Percentiles rank a stretch among this genome's conserved stretches.
phyloP scores from a whole-genome alignment of 2,888 invertebrate species.

The Stenodera caucasica region DNA sequence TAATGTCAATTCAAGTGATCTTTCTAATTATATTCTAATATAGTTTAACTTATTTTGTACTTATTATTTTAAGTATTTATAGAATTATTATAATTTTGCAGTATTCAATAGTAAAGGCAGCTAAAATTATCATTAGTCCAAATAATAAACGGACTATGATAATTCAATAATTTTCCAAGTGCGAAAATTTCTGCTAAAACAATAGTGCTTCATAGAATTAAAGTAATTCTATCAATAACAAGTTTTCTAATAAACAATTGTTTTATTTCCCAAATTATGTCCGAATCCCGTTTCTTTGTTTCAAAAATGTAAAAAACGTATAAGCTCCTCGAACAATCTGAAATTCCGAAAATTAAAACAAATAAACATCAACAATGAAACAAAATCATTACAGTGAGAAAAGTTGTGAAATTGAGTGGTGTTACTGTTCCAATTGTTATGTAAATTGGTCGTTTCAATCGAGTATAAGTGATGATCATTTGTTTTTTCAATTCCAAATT shows the following conservation, averaged over 20 bases:
- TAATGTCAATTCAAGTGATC: conserved; percentile 22
- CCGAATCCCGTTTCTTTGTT: conserved; percentile 18
- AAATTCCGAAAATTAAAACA: not conserved
- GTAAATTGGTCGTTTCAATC: conserved; percentile 33
- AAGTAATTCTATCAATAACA: not conserved
- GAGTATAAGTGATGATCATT: conserved; percentile 31
- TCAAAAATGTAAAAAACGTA: conserved; percentile 31
- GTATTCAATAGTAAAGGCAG: conserved; percentile 1
- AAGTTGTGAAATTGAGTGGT: conserved; percentile 31
- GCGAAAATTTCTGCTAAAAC: not conserved
- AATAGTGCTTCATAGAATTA: not conserved
- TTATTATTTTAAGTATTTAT: conserved; percentile 17
- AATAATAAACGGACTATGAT: too few species aligned
- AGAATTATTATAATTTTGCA: not conserved
- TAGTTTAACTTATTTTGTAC: conserved; percentile 30
- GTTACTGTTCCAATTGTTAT: conserved; percentile 37
- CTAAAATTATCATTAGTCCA: not conserved
- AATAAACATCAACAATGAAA: not conserved
- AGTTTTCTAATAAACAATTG: not conserved
- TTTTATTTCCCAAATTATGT: not conserved
- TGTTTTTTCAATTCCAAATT: conserved; percentile 25
- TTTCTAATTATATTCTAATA: not conserved
- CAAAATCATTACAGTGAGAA: conserved; percentile 1
- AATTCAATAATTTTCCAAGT: not conserved
- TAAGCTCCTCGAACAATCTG: conserved; percentile 25